phyloP scores from a whole-genome alignment of 2,797 vertebrate species.

The Paedocypris micromegethes region DNA sequence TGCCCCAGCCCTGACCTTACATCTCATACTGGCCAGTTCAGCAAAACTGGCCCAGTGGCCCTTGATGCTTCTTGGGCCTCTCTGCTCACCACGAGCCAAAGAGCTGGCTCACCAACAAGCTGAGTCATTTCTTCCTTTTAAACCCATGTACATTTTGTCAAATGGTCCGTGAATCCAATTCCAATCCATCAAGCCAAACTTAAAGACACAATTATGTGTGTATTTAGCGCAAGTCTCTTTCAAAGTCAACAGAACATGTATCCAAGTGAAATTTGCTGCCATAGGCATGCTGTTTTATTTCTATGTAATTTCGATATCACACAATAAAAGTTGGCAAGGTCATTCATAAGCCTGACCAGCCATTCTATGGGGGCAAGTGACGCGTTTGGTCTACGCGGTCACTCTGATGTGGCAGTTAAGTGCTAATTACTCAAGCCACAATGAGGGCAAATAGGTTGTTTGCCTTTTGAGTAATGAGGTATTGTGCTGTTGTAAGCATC shows the following conservation, averaged over 20 bases:
- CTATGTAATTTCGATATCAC: too few relatives aligned
- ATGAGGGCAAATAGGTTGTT: constrained; percentile 38
- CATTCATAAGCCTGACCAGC: too few relatives aligned
- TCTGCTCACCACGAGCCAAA: constrained; percentile 32
- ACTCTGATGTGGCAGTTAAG: constrained; percentile 69
- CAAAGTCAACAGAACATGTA: constrained; percentile 57
- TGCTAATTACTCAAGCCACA: constrained; percentile 60
- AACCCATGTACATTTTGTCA: constrained; percentile 17
- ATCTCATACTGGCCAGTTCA: constrained; percentile 73
- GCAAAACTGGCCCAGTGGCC: constrained; percentile 55
- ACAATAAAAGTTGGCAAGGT: too few relatives aligned
- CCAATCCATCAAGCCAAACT: constrained; percentile 14
- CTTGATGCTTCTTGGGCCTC: constrained; percentile 37
- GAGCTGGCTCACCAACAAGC: constrained; percentile 21
- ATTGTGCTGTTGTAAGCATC: background rate
- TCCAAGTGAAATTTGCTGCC: constrained; percentile 27
- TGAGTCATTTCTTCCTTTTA: constrained; percentile 17
- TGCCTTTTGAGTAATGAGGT: constrained; percentile 21
- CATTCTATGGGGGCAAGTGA: constrained; percentile 54
- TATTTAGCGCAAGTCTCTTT: constrained; percentile 50
- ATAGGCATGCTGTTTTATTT: background rate
- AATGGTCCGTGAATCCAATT: constrained; percentile 28
- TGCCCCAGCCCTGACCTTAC: constrained; percentile 68
- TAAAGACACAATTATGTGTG: constrained; percentile 4
- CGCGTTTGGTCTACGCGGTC: constrained; percentile 63